Percentiles rank a stretch among this genome's conserved stretches.
Evolutionary conservation across 2,888 invertebrate genomes (phyloP).

Genomic region (Chymomyza procnemis): DNA sequence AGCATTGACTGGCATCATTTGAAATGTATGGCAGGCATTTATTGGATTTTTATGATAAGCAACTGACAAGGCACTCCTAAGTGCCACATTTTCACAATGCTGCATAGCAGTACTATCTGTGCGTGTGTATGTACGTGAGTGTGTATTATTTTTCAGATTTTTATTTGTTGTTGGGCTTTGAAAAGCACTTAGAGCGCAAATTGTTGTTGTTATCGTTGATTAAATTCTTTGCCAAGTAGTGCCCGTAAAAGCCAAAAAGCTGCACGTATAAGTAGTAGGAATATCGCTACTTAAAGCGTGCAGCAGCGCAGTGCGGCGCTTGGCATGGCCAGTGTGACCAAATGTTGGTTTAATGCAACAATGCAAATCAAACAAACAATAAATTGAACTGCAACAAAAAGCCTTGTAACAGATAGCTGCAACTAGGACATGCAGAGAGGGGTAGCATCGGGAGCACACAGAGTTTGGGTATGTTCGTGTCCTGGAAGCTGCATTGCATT

Average conservation of each 20-base stretch:
- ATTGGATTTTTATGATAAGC: slow-evolving; percentile 68
- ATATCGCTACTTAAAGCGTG: background rate
- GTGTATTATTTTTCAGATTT: slow-evolving; percentile 23
- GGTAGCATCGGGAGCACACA: background rate
- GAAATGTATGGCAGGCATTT: slow-evolving; percentile 38
- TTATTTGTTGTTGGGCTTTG: slow-evolving; percentile 21
- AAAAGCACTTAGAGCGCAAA: slow-evolving; percentile 50
- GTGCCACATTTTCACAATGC: background rate
- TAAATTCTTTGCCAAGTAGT: slow-evolving; percentile 16
- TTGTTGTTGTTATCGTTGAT: slow-evolving; percentile 57
- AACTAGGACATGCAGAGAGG: background rate
- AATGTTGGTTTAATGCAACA: slow-evolving; percentile 27
- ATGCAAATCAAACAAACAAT: slow-evolving; percentile 70
- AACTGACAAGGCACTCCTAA: slow-evolving; percentile 24
- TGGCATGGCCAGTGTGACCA: background rate
- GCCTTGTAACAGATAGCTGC: slow-evolving; percentile 47
- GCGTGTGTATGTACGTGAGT: background rate
- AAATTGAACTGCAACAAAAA: slow-evolving; percentile 56
- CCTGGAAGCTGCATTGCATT: background rate
- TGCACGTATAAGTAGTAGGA: background rate
- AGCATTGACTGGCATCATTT: slow-evolving; percentile 7
- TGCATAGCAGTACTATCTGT: background rate
- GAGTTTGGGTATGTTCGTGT: background rate
- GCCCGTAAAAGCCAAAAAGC: slow-evolving; percentile 8
- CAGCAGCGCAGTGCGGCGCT: background rate